Evolutionary conservation across 2,888 invertebrate genomes (phyloP).

Genomic region (Sinodicranocentrus sp.): DNA sequence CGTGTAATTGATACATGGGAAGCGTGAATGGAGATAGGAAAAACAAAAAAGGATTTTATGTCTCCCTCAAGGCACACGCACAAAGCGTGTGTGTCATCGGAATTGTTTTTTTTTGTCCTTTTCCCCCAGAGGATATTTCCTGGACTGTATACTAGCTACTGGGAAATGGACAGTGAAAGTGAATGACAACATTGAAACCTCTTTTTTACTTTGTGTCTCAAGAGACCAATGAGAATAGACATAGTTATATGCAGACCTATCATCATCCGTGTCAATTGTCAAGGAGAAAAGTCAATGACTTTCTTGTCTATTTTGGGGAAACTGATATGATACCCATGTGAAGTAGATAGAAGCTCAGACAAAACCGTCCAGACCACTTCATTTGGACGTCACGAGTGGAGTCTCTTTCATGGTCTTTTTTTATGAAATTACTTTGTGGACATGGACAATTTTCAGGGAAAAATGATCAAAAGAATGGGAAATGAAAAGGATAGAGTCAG

Average conservation of each 20-base stretch:
- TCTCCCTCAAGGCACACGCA: background rate
- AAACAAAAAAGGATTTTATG: background rate
- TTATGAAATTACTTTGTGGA: conserved; percentile 30
- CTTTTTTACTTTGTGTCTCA: conserved; percentile 17
- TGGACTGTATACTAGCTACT: no score
- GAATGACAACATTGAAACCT: background rate
- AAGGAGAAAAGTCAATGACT: conserved; percentile 37
- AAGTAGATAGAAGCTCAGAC: background rate
- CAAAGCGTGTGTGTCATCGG: conserved; percentile 10
- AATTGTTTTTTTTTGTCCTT: conserved; percentile 18
- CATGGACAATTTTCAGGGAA: background rate
- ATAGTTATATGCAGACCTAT: background rate
- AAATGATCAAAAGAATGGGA: background rate
- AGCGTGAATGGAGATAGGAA: background rate
- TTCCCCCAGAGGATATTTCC: conserved; percentile 25
- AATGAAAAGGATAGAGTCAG: no score
- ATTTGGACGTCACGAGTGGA: background rate
- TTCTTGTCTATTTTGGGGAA: background rate
- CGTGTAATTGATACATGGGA: conserved; percentile 30
- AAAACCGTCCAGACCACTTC: background rate
- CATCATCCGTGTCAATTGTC: conserved; percentile 12
- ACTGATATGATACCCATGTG: background rate
- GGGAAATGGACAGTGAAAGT: background rate
- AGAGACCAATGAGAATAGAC: conserved; percentile 41
- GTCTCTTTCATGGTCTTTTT: conserved; percentile 17